Base-by-base conservation (phyloP, 2,113 vertebrate species). In the Cettia cetti region DNA sequence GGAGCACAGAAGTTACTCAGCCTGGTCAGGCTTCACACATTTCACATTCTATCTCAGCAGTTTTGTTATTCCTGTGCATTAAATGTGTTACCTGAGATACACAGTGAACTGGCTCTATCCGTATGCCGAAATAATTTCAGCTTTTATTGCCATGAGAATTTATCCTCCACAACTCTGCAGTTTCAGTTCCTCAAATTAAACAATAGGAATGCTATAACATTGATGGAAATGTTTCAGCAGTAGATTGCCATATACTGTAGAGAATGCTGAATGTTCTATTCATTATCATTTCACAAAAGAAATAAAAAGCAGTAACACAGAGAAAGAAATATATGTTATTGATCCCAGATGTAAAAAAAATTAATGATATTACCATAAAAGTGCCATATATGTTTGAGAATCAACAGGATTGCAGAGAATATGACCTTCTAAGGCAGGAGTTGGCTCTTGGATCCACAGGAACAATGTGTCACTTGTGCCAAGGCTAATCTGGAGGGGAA, bases 401-500 rank as follows among this genome's bases (percentile, higher is more conserved):
- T 98, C 98, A 19, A 99, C 98, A 1, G 99, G 99, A 92, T 98
- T 99, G 95, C 98, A 99, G 96, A 99, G 98, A 94, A 99, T 88
- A 95, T 99, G 99, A 33, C 99, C 99, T 83, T 99, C 99, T 49
- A 99, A 89, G 42, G 98, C 98, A 6, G 99, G 99, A 9, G 71
- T 97, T 49, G 99, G 99, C 54, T 99, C 97, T 92, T 97, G 97
- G 86, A 99, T 98, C 99, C 99, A 99, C 59, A 99, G 97, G 57
- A 99, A 99, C 11, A 99, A 97, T 0, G 99, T 99, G 85, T 99
- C 99, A 81, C 99, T 99, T 71, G 99, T 99, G 8, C 99, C 99
- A 85, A 99, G 96, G 94, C 99, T 99, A 89, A 99, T 98, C 99
- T 99, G 77, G 14, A 65, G 45, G 65, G 47, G 72, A 7, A 85